These are phyloP conservation scores for Buphagus erythrorhynchus DNA, from an alignment of 2,797 vertebrate genomes.

Conservation along the genomic window DNA sequence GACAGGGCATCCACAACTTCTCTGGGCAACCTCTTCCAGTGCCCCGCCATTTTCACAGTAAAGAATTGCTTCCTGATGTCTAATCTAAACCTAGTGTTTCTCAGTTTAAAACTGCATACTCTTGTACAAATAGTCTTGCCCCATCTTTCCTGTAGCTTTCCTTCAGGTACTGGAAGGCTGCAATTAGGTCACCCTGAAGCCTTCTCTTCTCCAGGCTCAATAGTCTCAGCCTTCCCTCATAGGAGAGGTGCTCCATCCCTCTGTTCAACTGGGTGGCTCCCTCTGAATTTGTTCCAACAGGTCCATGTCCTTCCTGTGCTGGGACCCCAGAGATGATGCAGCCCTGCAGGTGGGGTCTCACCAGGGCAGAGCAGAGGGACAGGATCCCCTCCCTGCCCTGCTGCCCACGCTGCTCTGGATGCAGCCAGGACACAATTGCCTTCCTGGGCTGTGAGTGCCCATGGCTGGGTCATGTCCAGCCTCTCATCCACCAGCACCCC, in stretches of 20 bases:
- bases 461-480: neutral
- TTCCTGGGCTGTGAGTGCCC: neutral
- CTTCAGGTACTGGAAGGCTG: neutral
- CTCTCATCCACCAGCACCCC: neutral
- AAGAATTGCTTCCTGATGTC: neutral
- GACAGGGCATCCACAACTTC: neutral
- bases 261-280: no score
- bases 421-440: fast-evolving
- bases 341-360: neutral
- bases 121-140: neutral
- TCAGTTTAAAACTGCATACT: neutral
- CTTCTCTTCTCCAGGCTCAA: neutral
- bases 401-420: neutral
- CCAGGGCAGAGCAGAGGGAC: neutral
- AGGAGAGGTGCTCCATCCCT: neutral
- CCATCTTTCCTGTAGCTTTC: neutral
- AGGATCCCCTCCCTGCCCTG: neutral
- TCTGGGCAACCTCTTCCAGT: neutral
- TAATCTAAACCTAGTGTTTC: neutral
- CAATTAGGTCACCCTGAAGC: neutral
- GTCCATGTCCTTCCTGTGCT: neutral
- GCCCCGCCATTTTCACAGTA: neutral
- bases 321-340: neutral
- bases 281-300: neutral
- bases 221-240: neutral